These are phyloP conservation scores for Tiliacea citrago DNA, from an alignment of 2,888 invertebrate species.

Conservation along the genomic window DNA sequence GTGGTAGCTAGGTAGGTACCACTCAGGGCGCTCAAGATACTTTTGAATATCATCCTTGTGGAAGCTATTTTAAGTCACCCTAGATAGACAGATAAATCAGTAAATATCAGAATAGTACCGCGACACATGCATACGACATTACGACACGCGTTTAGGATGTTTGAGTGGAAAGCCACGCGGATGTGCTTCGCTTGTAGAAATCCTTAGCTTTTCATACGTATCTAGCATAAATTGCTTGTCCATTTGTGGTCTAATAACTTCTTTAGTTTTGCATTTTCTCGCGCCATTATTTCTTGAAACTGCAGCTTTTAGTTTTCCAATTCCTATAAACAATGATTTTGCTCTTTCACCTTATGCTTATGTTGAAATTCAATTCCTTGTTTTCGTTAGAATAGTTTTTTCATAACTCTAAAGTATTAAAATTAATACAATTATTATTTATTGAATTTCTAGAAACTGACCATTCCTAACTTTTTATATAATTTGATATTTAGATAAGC, in stretches of 20 bases:
- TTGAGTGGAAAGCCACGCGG: constrained; percentile 64
- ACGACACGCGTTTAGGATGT: constrained; percentile 54
- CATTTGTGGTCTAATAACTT: constrained; percentile 48
- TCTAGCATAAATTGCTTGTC: constrained; percentile 45
- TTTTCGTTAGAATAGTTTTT: neutral
- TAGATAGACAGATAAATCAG: neutral
- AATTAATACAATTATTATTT: too few species aligned
- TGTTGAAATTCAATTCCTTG: too few species aligned
- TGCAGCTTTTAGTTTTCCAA: neutral
- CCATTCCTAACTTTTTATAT: neutral
- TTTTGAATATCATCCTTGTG: neutral
- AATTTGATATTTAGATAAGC: neutral
- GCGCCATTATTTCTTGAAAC: neutral
- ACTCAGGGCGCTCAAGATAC: neutral
- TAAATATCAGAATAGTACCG: constrained; percentile 51
- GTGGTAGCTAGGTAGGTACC: neutral
- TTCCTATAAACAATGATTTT: neutral
- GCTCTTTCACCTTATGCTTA: neutral
- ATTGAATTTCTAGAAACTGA: neutral
- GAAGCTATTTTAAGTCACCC: neutral
- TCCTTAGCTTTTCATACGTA: constrained; percentile 66
- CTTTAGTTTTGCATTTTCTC: constrained; percentile 35
- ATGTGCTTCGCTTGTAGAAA: constrained; percentile 59
- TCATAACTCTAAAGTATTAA: neutral
- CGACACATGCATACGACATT: constrained; percentile 27